Evolutionary conservation across 2,113 vertebrate species (phyloP).

Genomic region (Thalassarche chlororhynchos): DNA sequence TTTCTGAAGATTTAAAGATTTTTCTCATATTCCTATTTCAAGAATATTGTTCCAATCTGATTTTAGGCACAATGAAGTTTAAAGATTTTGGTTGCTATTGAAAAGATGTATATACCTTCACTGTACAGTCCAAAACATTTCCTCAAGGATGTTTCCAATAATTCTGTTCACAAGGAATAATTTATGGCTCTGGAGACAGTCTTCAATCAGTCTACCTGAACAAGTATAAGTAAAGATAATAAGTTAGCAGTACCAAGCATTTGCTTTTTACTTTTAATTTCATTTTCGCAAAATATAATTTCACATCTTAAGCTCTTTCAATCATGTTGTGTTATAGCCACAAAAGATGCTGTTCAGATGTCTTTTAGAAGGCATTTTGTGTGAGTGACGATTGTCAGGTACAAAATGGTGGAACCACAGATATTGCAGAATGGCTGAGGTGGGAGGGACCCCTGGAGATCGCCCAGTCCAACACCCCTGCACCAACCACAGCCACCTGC

Average conservation of each 20-base stretch:
- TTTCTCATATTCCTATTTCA: neutral
- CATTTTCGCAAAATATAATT: neutral
- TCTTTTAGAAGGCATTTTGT: neutral
- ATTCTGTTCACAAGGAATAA: neutral
- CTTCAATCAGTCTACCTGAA: neutral
- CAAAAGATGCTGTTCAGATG: neutral
- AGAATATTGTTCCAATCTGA: neutral
- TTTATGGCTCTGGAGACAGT: neutral
- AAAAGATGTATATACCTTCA: neutral
- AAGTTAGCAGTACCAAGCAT: neutral
- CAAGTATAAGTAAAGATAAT: neutral
- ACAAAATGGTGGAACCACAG: neutral
- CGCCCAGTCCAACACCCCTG: accelerated
- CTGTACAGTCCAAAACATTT: neutral
- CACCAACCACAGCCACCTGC: neutral
- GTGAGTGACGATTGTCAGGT: neutral
- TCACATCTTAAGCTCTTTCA: neutral
- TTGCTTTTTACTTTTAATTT: neutral
- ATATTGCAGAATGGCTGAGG: neutral
- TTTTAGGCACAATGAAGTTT: neutral
- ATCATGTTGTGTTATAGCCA: neutral
- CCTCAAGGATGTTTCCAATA: neutral
- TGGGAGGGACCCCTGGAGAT: neutral
- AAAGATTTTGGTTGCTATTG: neutral
- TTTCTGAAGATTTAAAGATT: neutral